Percentiles rank a stretch among this genome's conserved stretches.
Conservation (phyloP, 2,888 invertebrate genomes). For the Balanococcus diminutus region DNA sequence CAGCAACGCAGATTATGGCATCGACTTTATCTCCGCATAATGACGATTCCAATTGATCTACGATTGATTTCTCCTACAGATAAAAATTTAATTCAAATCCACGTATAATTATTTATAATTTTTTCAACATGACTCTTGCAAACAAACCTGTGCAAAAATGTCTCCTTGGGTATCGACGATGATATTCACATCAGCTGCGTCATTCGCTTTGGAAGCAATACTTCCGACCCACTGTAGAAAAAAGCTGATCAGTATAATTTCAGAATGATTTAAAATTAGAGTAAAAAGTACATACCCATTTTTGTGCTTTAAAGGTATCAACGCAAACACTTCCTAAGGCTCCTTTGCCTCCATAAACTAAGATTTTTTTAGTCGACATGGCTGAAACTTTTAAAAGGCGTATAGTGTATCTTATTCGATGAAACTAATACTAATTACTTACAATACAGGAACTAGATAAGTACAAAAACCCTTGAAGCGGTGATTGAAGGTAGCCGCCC, state of each 20-base stretch:
- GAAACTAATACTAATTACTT: background rate
- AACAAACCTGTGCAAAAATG: constrained; percentile 72
- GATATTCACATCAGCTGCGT: constrained; percentile 87
- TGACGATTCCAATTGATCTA: constrained; percentile 70
- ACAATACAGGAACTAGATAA: background rate
- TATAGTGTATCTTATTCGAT: background rate
- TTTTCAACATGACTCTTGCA: background rate
- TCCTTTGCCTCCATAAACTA: constrained; percentile 95
- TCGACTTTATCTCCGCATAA: constrained; percentile 83
- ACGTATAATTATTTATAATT: background rate
- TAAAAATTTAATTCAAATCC: background rate
- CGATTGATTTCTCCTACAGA: constrained; percentile 74
- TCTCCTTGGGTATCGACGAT: constrained; percentile 77
- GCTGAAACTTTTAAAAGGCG: background rate
- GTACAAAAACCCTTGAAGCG: background rate
- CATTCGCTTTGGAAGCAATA: constrained; percentile 82
- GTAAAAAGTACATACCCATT: constrained; percentile 71
- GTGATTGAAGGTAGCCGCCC: background rate
- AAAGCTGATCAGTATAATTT: background rate
- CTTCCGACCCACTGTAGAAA: constrained; percentile 79
- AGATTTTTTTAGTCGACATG: constrained; percentile 68
- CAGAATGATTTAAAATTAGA: background rate
- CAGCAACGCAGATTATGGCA: constrained; percentile 97
- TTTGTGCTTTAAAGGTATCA: constrained; percentile 84
- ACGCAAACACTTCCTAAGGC: constrained; percentile 91